A percentile compares a stretch with the other conserved stretches of the same genome.
These are phyloP conservation scores for Phyto melanocephala DNA, from an alignment of 2,888 invertebrate genomes.

Conservation along the genomic window DNA sequence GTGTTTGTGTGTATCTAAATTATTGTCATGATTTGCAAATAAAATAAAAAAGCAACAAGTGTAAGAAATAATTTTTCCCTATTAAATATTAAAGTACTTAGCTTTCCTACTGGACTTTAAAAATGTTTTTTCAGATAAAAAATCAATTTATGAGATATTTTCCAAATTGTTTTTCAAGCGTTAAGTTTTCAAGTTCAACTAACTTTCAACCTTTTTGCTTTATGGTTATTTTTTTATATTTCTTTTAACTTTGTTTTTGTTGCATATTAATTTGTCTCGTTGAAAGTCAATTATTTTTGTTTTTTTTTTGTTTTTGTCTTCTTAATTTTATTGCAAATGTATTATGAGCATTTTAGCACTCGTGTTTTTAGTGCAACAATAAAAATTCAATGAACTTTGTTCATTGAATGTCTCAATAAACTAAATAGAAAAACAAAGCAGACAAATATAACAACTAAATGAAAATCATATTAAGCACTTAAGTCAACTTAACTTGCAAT, in stretches of 20 bases:
- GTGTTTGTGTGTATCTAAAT: constrained; percentile 13
- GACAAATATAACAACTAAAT: constrained; percentile 18
- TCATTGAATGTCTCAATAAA: constrained; percentile 45
- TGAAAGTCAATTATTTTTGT: constrained; percentile 26
- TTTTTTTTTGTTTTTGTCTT: not conserved
- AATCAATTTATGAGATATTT: not conserved
- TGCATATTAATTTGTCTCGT: constrained; percentile 17
- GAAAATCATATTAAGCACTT: constrained; percentile 30
- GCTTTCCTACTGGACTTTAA: no score
- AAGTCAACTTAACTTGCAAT: constrained; percentile 9
- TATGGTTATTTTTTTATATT: not conserved
- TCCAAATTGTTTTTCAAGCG: not conserved
- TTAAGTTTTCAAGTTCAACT: constrained; percentile 49
- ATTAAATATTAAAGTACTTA: no score
- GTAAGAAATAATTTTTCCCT: no score
- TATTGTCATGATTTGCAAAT: constrained; percentile 5
- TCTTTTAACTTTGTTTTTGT: not conserved
- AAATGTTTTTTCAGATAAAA: not conserved
- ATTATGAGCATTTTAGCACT: constrained; percentile 29
- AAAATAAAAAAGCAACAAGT: not conserved
- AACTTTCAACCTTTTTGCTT: constrained; percentile 25
- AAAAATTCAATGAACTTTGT: constrained; percentile 50
- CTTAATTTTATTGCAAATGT: not conserved
- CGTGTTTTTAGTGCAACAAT: constrained; percentile 19
- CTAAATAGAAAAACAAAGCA: not conserved